A percentile compares a stretch with the other conserved stretches of the same genome.
Evolutionary conservation across 2,113 vertebrate genomes (phyloP).

Genomic region (Apteryx owenii): DNA sequence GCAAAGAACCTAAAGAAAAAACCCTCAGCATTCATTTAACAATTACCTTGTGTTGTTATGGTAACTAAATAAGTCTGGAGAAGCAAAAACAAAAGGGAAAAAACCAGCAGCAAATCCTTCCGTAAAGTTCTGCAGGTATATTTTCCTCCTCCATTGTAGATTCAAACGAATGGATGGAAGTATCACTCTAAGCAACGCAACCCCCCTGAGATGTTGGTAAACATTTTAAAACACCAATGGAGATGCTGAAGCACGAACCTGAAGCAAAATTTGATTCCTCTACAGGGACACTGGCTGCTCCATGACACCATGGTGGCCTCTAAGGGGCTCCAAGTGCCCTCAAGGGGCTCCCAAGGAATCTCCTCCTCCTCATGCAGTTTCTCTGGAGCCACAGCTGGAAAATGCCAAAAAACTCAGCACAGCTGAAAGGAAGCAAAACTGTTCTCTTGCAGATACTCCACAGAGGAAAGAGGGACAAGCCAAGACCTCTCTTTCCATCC

Average conservation of each 20-base stretch:
- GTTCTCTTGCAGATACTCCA: neutral
- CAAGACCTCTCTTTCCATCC: neutral
- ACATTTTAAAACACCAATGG: neutral
- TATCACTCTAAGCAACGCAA: neutral
- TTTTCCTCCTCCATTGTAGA: neutral
- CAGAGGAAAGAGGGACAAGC: neutral
- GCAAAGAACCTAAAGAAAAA: neutral
- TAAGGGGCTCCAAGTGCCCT: neutral
- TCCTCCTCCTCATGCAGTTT: neutral
- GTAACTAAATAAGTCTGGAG: constrained; percentile 44
- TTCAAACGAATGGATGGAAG: neutral
- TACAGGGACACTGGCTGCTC: neutral
- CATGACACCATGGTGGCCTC: neutral
- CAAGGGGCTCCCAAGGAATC: neutral
- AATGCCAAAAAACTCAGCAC: neutral
- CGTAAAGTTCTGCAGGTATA: neutral
- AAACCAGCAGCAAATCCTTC: neutral
- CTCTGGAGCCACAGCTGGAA: neutral
- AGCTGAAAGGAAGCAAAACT: neutral
- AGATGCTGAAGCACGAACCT: neutral
- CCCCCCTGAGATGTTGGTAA: neutral
- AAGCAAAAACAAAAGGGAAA: neutral
- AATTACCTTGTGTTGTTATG: constrained; percentile 40
- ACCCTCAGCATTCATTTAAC: neutral
- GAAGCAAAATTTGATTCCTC: neutral